Evolutionary conservation across 2,113 vertebrate genomes (phyloP).

Genomic region (Brachypodius melanocephalos): DNA sequence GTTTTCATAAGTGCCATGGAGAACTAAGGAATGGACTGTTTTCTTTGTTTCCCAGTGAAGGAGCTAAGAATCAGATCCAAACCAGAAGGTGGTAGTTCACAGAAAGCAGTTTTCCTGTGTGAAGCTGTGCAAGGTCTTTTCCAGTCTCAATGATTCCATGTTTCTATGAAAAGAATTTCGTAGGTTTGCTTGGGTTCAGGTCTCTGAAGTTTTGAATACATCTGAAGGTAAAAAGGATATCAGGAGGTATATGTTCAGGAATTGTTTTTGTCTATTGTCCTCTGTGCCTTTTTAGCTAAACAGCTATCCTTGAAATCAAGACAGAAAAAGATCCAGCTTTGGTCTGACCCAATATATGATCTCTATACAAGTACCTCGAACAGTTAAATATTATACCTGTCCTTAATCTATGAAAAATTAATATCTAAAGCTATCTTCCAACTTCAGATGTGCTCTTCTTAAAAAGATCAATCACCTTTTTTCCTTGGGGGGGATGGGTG

Average conservation of each 20-base stretch:
- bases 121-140: background rate
- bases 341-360: background rate
- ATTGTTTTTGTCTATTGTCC: background rate
- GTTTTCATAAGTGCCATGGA: rapidly evolving
- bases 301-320: background rate
- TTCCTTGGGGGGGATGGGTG: rapidly evolving
- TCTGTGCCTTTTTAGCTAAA: background rate
- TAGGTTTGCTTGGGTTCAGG: background rate
- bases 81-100: background rate
- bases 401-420: background rate
- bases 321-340: background rate
- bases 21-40: rapidly evolving
- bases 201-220: background rate
- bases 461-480: background rate
- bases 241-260: background rate
- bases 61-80: background rate
- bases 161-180: background rate
- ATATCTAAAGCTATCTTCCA: background rate
- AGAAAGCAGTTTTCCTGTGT: background rate
- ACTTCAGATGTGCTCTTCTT: background rate
- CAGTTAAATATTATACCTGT: background rate
- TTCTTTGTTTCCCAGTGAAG: background rate
- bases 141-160: background rate
- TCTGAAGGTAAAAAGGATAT: background rate
- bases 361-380: background rate